Percentiles rank a stretch among this genome's conserved stretches.
Evolutionary conservation across 2,113 vertebrate genomes (phyloP).

Genomic region (Thinocorus orbignyianus): DNA sequence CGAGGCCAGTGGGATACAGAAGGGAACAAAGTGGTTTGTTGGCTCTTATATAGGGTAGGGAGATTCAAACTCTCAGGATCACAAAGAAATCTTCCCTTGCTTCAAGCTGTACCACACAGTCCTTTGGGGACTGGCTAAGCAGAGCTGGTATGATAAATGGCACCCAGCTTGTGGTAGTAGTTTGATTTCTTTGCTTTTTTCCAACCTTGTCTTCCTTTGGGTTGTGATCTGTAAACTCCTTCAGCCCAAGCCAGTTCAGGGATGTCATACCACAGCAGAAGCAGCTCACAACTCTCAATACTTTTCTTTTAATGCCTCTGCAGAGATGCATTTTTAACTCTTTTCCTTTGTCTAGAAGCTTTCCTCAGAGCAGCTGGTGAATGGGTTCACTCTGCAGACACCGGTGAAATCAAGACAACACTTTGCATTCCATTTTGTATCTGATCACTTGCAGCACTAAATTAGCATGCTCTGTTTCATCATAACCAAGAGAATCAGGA

Average conservation of each 20-base stretch:
- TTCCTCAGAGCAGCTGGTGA: not conserved
- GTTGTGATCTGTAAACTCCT: not conserved
- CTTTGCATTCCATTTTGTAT: not conserved
- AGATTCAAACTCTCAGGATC: not conserved
- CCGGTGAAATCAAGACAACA: not conserved
- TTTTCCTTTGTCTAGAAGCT: not conserved
- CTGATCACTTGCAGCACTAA: not conserved
- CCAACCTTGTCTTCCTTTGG: not conserved
- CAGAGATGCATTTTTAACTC: not conserved
- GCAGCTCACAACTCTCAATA: not conserved
- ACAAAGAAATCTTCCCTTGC: not conserved
- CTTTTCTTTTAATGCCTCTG: not conserved
- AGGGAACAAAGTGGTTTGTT: not conserved
- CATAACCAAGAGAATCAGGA: not conserved
- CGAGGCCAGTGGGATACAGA: not conserved
- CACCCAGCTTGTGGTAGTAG: not conserved
- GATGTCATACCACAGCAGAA: not conserved
- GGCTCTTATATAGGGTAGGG: not conserved
- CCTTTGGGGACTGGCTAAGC: not conserved
- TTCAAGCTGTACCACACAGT: not conserved
- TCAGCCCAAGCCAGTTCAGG: not conserved
- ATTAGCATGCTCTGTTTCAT: not conserved
- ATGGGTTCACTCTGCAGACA: not conserved
- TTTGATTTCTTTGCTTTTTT: not conserved
- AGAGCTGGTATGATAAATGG: not conserved